A percentile compares a stretch with the other conserved stretches of the same genome.
These are phyloP conservation scores for Manis crassicaudata DNA, from an alignment of 2,797 vertebrate genomes.

Conservation along the genomic window DNA sequence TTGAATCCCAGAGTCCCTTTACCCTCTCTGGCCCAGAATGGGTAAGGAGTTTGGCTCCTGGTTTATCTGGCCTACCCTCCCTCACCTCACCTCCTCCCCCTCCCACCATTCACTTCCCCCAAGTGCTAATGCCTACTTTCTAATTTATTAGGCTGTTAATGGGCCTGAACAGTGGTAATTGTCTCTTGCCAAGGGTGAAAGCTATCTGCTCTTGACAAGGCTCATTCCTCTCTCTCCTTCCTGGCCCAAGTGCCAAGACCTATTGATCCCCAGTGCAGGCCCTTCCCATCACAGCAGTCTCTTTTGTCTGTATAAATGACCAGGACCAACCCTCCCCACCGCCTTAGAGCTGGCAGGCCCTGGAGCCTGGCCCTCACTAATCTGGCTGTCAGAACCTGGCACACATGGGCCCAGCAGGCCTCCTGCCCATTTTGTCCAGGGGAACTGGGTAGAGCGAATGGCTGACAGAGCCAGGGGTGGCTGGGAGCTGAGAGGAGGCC, in stretches of 20 bases:
- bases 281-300: background rate
- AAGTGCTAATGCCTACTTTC: background rate
- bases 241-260: conserved; percentile 15
- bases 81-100: background rate
- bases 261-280: background rate
- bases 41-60: conserved; percentile 26
- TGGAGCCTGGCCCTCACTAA: background rate
- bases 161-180: background rate
- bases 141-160: conserved; percentile 24
- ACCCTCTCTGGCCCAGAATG: background rate
- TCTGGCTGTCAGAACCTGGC: background rate
- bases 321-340: background rate
- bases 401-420: background rate
- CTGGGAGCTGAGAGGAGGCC: background rate
- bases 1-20: background rate
- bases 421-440: background rate
- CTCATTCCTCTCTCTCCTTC: background rate
- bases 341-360: background rate
- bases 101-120: background rate
- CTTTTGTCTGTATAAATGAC: conserved; percentile 30
- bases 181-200: conserved; percentile 36
- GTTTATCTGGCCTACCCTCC: background rate
- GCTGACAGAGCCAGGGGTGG: background rate
- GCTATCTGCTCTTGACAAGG: background rate
- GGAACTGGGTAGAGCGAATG: background rate